Evolutionary conservation across 2,888 invertebrate genomes (phyloP).

Genomic region (Leptinotarsa peninsularis): DNA sequence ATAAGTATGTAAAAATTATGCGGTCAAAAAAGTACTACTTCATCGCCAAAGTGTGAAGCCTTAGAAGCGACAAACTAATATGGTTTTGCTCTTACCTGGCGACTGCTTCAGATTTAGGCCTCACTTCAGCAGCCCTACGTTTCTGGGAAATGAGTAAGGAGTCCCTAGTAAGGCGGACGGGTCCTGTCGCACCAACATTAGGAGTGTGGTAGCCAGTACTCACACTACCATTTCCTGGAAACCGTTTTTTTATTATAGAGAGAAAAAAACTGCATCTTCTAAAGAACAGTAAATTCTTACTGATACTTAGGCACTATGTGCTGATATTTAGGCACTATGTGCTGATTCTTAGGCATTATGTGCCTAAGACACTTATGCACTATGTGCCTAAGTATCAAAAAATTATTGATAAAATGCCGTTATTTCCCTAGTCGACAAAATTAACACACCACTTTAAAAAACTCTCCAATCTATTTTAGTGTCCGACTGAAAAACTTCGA

Average conservation of each 20-base stretch:
- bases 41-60: conserved; percentile 55
- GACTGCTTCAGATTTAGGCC: conserved; percentile 76
- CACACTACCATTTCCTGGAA: conserved; percentile 63
- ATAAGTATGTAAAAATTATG: conserved; percentile 35
- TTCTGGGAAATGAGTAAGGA: conserved; percentile 84
- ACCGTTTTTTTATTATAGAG: conserved; percentile 9
- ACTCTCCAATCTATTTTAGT: no score
- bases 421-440: no score
- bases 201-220: conserved; percentile 67
- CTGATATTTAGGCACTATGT: no score
- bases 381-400: no score
- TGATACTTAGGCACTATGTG: no score
- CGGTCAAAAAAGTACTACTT: conserved; percentile 53
- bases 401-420: no score
- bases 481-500: no score
- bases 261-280: no score
- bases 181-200: conserved; percentile 54
- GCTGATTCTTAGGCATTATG: no score
- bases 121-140: conserved; percentile 71
- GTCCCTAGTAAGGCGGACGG: conserved; percentile 80
- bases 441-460: no score
- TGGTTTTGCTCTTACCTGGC: conserved; percentile 71
- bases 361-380: no score
- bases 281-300: no score
- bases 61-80: conserved; percentile 58